A percentile compares a stretch with the other conserved stretches of the same genome.
Evolutionary conservation across 2,888 invertebrate species (phyloP).

Genomic region (Drosophila birchii): DNA sequence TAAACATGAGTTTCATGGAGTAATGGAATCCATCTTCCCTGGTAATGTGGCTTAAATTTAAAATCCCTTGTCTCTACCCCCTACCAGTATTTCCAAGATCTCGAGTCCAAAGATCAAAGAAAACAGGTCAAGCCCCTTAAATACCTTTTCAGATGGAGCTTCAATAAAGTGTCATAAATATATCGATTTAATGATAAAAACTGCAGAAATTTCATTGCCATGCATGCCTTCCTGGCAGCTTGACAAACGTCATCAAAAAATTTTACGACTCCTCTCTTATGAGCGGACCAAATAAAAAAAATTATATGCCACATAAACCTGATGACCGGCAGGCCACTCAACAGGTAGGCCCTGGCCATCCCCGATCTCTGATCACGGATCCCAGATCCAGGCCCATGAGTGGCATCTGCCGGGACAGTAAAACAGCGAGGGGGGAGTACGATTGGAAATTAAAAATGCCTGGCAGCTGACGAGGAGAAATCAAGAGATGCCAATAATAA

Average conservation of each 20-base stretch:
- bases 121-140: constrained; percentile 43
- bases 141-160: constrained; percentile 39
- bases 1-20: no score
- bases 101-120: constrained; percentile 1
- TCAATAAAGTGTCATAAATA: constrained; percentile 61
- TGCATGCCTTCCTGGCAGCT: constrained; percentile 60
- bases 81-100: neutral
- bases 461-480: constrained; percentile 71
- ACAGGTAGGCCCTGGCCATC: constrained; percentile 55
- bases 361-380: constrained; percentile 10
- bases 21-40: neutral
- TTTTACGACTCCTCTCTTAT: constrained; percentile 81
- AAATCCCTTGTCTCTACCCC: neutral
- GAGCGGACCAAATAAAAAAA: constrained; percentile 72
- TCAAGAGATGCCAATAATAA: constrained; percentile 77
- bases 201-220: constrained; percentile 50
- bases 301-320: constrained; percentile 81
- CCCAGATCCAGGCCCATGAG: constrained; percentile 15
- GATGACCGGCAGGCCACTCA: constrained; percentile 72
- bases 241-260: constrained; percentile 82
- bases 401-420: constrained; percentile 58
- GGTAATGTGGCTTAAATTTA: neutral
- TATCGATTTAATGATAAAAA: constrained; percentile 57
- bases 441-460: constrained; percentile 48
- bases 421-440: constrained; percentile 50